Evolutionary conservation across 2,113 vertebrate species (phyloP).

Genomic region (Caranx melampygus): DNA sequence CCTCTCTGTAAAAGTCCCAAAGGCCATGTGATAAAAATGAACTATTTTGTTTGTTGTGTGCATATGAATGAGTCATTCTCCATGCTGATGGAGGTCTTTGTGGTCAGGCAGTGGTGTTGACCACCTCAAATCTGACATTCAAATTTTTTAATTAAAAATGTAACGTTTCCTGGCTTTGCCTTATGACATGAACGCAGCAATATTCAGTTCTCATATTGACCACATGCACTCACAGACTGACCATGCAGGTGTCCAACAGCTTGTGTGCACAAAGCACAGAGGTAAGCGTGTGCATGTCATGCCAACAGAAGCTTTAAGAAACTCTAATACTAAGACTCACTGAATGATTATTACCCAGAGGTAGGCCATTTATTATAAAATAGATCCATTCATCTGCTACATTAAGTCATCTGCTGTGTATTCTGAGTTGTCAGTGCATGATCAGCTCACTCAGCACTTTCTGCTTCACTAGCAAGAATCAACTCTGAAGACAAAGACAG

Average conservation of each 20-base stretch:
- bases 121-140: too few species aligned
- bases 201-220: neutral
- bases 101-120: too few species aligned
- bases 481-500: conserved; percentile 16
- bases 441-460: neutral
- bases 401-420: too few species aligned
- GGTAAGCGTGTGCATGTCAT: neutral
- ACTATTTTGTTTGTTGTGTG: too few species aligned
- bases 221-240: conserved; percentile 10
- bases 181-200: conserved; percentile 6
- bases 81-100: too few species aligned
- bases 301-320: neutral
- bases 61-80: too few species aligned
- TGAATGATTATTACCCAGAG: neutral
- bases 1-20: neutral
- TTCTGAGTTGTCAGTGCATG: neutral
- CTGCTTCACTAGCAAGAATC: neutral
- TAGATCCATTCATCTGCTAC: too few species aligned
- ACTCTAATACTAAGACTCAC: neutral
- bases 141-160: neutral
- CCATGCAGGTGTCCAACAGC: neutral
- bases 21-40: too few species aligned
- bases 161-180: neutral
- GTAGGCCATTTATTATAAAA: neutral
- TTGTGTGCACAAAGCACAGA: neutral